A percentile compares a stretch with the other conserved stretches of the same genome.
phyloP scores from a whole-genome alignment of 2,888 invertebrate genomes.

The Drosophila nr. perissopoda region DNA sequence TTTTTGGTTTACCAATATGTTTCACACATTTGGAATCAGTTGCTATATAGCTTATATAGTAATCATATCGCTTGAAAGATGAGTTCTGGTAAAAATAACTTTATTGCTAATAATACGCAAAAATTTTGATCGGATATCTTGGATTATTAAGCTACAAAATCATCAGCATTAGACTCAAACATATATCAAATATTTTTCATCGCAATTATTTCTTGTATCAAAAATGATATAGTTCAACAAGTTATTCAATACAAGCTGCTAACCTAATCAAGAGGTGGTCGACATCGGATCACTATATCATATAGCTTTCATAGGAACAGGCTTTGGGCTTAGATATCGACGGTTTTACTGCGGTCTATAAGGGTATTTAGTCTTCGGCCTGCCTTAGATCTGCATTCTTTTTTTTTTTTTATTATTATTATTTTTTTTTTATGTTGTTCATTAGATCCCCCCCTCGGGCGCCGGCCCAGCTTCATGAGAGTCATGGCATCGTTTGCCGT shows the following conservation, averaged over 20 bases:
- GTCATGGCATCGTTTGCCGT: conserved; percentile 48
- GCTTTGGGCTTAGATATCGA: neutral
- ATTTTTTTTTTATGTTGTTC: conserved; percentile 4
- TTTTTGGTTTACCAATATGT: neutral
- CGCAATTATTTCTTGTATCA: neutral
- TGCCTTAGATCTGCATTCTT: neutral
- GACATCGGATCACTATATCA: neutral
- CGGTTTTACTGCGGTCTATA: neutral
- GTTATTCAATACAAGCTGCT: neutral
- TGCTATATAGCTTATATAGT: neutral
- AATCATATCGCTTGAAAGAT: neutral
- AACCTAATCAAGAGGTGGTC: neutral
- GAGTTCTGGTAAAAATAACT: neutral
- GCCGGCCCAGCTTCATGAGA: conserved; percentile 29
- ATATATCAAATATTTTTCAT: neutral
- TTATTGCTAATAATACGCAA: neutral
- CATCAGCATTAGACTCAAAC: neutral
- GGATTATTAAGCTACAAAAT: neutral
- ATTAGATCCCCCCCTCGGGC: conserved; percentile 43
- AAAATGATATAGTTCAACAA: neutral
- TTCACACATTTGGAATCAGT: neutral
- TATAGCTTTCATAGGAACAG: neutral
- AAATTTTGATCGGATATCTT: neutral
- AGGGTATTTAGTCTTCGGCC: neutral
- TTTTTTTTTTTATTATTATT: conserved; percentile 8